Evolutionary conservation across 2,888 invertebrate species (phyloP), one percentile per base, ranked within the genome.

Genomic region (Troides aeacus): DNA sequence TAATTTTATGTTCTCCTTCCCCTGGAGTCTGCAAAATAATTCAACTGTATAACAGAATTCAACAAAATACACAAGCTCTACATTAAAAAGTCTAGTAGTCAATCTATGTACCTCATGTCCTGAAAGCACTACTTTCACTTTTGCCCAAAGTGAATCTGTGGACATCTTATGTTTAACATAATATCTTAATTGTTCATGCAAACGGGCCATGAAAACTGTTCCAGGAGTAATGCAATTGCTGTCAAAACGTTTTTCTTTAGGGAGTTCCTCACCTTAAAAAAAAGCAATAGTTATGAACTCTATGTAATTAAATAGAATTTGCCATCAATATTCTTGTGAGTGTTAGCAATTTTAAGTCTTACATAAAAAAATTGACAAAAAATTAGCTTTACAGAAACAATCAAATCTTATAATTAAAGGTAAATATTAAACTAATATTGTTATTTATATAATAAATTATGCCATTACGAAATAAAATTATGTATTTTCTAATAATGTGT

Each of bases 201-300:
- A 90, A 12, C 95, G 94, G 0, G 95, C 96, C 99, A 99, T 99
- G 84, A 99, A 99, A 73, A 95, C 95, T 0, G 98, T 97, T 74
- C 99, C 99, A 0, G 99, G 99, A 0, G 99, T 99, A 74, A 99
- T 99, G 85, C 99, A 99, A 88, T 99, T 99, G 24, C 98, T 98
- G 88, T 99, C 99, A 85, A 99, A 99, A 71, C 97, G 93, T 68
- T 96, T 95, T 78, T 96, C 96, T 4, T 93, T 88, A 0, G 98
- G 97, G 62, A 98, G 87, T 0, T 86, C 87, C 85, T 98, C 97
- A 18, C 98, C 92, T 92, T 72, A 12, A 59, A 73, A 71, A 50
- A 50, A 17, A 5, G 1, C 15, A 50, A 50, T 15, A 50, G 2
- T 17, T 15, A 50, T 39, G 39, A 8, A 39, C 1, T 39, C 39